phyloP scores from a whole-genome alignment of 2,797 vertebrate species.

The Trachops cirrhosus region DNA sequence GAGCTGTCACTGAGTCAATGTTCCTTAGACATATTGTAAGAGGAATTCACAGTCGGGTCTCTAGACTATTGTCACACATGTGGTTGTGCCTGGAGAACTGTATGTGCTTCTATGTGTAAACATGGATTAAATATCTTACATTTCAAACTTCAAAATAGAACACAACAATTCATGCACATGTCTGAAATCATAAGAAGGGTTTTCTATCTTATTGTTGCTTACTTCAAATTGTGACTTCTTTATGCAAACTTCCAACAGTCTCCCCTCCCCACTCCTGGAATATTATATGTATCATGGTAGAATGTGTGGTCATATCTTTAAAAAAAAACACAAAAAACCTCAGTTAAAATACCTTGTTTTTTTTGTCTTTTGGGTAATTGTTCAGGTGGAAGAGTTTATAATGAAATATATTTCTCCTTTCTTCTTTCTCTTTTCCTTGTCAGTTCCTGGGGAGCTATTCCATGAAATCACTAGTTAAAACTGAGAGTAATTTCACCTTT shows the following conservation, averaged over 20 bases:
- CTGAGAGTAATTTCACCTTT: slow-evolving; percentile 17
- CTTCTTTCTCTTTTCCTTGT: not conserved
- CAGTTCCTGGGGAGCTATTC: not conserved
- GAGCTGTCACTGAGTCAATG: not conserved
- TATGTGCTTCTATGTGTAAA: not conserved
- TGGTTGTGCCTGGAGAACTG: not conserved
- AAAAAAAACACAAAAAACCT: not conserved
- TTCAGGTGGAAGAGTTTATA: not conserved
- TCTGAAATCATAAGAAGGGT: not conserved
- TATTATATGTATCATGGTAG: not conserved
- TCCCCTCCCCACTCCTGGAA: not conserved
- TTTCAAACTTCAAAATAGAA: not conserved
- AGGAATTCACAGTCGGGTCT: not conserved
- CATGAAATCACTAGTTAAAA: slow-evolving; percentile 32
- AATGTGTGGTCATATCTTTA: not conserved
- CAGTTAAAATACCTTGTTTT: not conserved
- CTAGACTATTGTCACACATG: not conserved
- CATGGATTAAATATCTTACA: not conserved
- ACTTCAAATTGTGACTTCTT: not conserved
- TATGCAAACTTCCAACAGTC: not conserved
- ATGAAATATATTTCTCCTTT: not conserved
- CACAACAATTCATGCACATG: not conserved
- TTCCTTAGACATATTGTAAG: not conserved
- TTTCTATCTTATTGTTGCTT: not conserved
- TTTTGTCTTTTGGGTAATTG: not conserved